Percentiles rank a stretch among this genome's conserved stretches.
These are phyloP conservation scores for Sylvicola fuscatus DNA, from an alignment of 2,888 invertebrate genomes.

Conservation along the genomic window DNA sequence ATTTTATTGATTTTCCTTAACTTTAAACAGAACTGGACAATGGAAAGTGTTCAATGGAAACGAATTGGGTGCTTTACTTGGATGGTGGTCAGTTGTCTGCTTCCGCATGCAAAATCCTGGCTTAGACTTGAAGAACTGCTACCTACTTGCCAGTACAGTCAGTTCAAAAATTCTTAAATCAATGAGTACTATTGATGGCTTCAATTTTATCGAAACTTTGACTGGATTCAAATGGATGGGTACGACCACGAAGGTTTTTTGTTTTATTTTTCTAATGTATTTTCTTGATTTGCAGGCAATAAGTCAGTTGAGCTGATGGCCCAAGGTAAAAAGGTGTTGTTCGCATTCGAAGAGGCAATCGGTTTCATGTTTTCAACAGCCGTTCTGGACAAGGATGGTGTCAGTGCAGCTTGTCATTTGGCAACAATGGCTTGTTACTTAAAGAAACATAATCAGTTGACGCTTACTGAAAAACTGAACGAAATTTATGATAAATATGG, in stretches of 20 bases:
- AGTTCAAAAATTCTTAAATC: conserved; percentile 84
- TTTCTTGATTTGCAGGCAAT: conserved; percentile 34
- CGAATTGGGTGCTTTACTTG: conserved; percentile 81
- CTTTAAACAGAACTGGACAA: conserved; percentile 36
- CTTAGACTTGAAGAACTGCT: conserved; percentile 36
- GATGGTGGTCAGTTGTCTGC: conserved; percentile 74
- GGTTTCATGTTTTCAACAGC: conserved; percentile 86
- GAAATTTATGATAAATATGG: conserved; percentile 72
- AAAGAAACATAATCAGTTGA: conserved; percentile 31
- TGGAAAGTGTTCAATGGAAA: conserved; percentile 93
- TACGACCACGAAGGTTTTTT: conserved; percentile 12
- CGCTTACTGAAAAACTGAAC: conserved; percentile 40
- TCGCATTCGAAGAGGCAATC: conserved; percentile 97
- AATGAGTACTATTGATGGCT: conserved; percentile 60
- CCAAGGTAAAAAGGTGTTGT: conserved; percentile 57
- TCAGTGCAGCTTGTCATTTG: conserved; percentile 66
- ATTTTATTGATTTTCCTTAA: neutral
- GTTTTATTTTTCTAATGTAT: conserved; percentile 3
- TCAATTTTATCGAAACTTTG: conserved; percentile 64
- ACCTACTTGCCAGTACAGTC: conserved; percentile 83
- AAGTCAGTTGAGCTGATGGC: conserved; percentile 47
- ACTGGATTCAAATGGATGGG: conserved; percentile 99
- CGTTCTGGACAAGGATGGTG: conserved; percentile 92
- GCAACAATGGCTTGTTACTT: conserved; percentile 59
- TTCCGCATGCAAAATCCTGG: conserved; percentile 29